phyloP scores from a whole-genome alignment of 1,140 invertebrate species.

The Theocolax elegans region DNA sequence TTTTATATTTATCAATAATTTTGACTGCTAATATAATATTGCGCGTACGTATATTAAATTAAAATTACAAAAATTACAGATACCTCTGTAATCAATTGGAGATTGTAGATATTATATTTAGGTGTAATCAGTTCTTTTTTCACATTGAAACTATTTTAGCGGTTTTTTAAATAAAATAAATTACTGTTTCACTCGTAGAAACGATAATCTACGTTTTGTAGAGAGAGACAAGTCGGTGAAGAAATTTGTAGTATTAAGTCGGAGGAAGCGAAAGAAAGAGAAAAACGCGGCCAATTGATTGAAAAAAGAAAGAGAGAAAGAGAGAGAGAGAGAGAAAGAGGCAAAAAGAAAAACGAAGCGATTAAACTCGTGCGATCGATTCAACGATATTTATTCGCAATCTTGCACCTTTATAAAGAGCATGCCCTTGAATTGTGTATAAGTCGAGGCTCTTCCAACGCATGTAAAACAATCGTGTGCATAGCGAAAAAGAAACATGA shows the following conservation, averaged over 20 bases:
- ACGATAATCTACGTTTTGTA: no score
- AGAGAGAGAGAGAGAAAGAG: no score
- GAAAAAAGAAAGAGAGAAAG: no score
- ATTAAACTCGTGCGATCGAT: constrained; percentile 37
- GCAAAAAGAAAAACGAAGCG: constrained; percentile 11
- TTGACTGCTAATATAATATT: constrained; percentile 9
- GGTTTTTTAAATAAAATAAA: constrained; percentile 16
- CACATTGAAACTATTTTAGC: background rate
- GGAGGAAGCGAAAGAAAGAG: constrained; percentile 37
- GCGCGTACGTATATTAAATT: constrained; percentile 27
- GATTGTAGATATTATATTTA: constrained; percentile 31
- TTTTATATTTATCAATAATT: background rate
- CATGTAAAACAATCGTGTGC: constrained; percentile 18
- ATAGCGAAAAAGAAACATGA: no score
- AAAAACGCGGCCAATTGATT: no score
- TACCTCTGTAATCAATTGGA: background rate
- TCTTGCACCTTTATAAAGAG: constrained; percentile 15
- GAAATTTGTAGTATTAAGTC: constrained; percentile 38
- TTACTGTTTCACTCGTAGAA: background rate
- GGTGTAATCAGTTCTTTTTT: background rate
- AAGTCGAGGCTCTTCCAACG: constrained; percentile 1
- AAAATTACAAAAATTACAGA: constrained; percentile 31
- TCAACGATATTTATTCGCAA: constrained; percentile 32
- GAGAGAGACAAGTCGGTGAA: no score
- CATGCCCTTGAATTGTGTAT: constrained; percentile 12